A percentile compares a stretch with the other conserved stretches of the same genome.
Evolutionary conservation across 2,888 invertebrate species (phyloP).

Genomic region (Machimus atricapillus): DNA sequence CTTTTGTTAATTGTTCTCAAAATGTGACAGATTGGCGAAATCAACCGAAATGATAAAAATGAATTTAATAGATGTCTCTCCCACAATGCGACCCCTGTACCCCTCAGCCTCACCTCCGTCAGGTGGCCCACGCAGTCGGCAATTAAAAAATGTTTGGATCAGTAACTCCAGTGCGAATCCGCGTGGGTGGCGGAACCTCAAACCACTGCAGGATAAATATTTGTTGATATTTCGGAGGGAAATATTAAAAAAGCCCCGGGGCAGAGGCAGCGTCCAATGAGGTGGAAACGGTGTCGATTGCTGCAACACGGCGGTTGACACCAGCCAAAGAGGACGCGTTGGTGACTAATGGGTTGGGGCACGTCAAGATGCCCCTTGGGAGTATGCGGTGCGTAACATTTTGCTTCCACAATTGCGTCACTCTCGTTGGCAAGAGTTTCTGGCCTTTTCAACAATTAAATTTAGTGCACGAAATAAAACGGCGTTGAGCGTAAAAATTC

Average conservation of each 20-base stretch:
- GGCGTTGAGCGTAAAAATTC: background rate
- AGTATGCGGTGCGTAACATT: background rate
- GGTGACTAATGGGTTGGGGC: background rate
- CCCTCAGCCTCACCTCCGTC: background rate
- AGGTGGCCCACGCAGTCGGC: background rate
- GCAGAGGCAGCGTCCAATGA: background rate
- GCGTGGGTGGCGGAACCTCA: background rate
- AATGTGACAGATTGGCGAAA: background rate
- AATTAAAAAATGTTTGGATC: background rate
- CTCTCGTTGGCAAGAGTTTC: background rate
- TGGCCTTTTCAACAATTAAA: background rate
- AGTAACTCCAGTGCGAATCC: background rate
- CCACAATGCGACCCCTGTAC: background rate
- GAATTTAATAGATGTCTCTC: background rate
- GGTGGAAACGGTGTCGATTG: background rate
- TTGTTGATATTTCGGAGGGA: background rate
- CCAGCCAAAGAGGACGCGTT: background rate
- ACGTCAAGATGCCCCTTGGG: background rate
- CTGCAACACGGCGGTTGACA: background rate
- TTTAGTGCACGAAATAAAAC: constrained; percentile 21
- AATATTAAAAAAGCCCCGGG: background rate
- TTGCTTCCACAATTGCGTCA: background rate
- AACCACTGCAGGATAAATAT: background rate
- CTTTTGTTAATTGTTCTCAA: background rate
- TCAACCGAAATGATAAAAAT: constrained; percentile 6